Evolutionary conservation across 2,888 invertebrate species (phyloP), one percentile per base, ranked within the genome.

Genomic region (Thera obeliscata): DNA sequence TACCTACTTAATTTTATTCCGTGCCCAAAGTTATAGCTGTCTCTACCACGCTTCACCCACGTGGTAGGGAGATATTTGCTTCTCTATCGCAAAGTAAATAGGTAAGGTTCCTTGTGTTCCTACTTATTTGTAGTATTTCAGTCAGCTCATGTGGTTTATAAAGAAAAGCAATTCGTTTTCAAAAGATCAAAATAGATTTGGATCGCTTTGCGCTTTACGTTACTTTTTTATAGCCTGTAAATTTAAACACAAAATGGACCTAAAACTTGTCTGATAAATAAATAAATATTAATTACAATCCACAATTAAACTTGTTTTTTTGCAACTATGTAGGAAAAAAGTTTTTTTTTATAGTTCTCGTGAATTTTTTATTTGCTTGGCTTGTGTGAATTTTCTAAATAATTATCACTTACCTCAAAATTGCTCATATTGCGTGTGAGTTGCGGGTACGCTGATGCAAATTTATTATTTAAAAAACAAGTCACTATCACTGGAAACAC

Each of bases 401-500:
- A 22, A 3, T 8, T 46, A 9, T 9, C 33, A 41, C 72, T 69
- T 71, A 74, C 73, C 72, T 74, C 72, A 57, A 70, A 74, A 63
- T 75, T 71, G 75, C 70, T 74, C 75, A 73, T 74, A 66, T 74
- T 59, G 12, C 22, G 41, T 52, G 35, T 41, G 8, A 49, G 49
- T 49, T 12, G 2, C 9, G 52, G 33, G 33, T 33, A 35, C 41
- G 11, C 46, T 36, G 36, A 36, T 55, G 22, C 33, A 41, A 2
- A 38, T 41, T 8, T 9, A 33, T 54, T 22, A 54, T 61, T 52
- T 41, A 43, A 60, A 57, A 46, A 33, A 72, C 73, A 76, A 78
- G 71, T 75, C 79, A 81, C 83, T 71, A 72, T 74, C 71, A 78
- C 81, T 60, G 55, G 7, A 58, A 38, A 58, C 71, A 80, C 83